phyloP scores from a whole-genome alignment of 2,888 invertebrate genomes.

The Dicyrtomina minuta region DNA sequence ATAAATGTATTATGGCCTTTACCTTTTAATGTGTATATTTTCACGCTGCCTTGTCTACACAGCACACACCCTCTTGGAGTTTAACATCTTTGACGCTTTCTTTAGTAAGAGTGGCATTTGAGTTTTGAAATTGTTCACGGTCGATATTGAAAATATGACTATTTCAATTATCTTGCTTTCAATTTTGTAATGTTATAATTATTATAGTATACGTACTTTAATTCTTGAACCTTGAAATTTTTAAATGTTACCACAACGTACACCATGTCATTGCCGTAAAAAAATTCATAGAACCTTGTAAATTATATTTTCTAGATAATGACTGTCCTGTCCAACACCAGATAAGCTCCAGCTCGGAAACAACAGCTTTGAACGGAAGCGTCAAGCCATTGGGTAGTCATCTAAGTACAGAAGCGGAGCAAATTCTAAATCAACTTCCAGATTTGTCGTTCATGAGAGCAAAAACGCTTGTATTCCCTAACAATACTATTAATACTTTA shows the following conservation, averaged over 20 bases:
- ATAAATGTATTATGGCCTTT: neutral
- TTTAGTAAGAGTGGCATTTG: constrained; percentile 22
- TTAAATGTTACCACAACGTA: neutral
- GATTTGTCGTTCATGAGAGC: constrained; percentile 50
- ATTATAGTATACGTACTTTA: too few relatives aligned
- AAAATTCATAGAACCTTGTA: too few relatives aligned
- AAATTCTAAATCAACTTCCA: constrained; percentile 48
- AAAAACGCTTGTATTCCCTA: constrained; percentile 48
- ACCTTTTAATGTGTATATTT: neutral
- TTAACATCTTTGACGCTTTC: constrained; percentile 29
- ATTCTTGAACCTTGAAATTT: too few relatives aligned
- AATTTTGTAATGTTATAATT: too few relatives aligned
- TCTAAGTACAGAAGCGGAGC: constrained; percentile 42
- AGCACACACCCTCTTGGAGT: constrained; percentile 15
- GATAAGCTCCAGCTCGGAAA: too few relatives aligned
- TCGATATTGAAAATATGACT: too few relatives aligned
- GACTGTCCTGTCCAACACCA: neutral
- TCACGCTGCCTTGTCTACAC: constrained; percentile 15
- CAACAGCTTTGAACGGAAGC: too few relatives aligned
- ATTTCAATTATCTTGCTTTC: too few relatives aligned
- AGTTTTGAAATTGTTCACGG: neutral
- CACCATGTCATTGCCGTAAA: neutral
- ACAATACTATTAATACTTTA: constrained; percentile 22
- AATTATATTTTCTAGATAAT: constrained; percentile 15
- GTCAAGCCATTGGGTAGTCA: neutral